These are phyloP conservation scores for Noctua comes DNA, from an alignment of 2,888 invertebrate species.

Conservation along the genomic window DNA sequence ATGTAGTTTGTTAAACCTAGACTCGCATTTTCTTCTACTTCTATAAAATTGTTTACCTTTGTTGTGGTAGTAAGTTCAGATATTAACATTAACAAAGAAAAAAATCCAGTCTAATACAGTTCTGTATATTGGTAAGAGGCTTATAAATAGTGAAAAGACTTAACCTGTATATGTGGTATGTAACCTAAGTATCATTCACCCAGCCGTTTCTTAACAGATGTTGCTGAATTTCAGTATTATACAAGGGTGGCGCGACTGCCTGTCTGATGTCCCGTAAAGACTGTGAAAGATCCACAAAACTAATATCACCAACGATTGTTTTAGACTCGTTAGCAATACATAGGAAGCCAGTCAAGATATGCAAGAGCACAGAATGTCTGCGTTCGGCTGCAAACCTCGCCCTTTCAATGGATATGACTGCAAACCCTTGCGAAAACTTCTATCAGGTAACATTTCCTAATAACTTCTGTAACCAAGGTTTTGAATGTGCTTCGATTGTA, in stretches of 20 bases:
- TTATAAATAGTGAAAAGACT: no score
- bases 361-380: constrained; percentile 92
- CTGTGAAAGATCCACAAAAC: neutral
- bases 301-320: constrained; percentile 18
- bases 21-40: neutral
- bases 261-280: no score
- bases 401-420: constrained; percentile 93
- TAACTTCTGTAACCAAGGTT: neutral
- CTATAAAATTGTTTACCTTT: no score
- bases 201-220: no score
- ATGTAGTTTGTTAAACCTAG: neutral
- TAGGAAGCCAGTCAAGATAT: constrained; percentile 82
- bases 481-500: neutral
- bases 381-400: constrained; percentile 93
- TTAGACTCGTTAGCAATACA: constrained; percentile 79
- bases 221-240: no score
- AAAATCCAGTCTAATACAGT: no score
- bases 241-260: no score
- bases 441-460: constrained; percentile 90
- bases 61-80: no score
- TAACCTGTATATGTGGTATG: no score
- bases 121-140: no score
- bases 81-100: no score
- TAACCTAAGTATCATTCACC: no score
- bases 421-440: constrained; percentile 95